Evolutionary conservation across 2,888 invertebrate species (phyloP).

Genomic region (Aquatica leii): DNA sequence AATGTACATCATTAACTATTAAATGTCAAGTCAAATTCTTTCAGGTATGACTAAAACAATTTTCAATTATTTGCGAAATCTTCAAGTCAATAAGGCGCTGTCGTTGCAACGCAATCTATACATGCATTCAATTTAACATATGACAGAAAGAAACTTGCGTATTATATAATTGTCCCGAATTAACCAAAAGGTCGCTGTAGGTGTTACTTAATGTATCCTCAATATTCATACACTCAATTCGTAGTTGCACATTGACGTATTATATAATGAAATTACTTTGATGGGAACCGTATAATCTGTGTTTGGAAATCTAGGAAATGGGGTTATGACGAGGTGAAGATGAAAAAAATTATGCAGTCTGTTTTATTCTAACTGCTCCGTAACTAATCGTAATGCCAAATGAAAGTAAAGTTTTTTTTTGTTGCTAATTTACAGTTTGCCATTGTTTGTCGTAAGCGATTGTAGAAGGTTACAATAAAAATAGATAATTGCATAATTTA

Average conservation of each 20-base stretch:
- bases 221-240: conserved; percentile 49
- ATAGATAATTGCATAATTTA: no score
- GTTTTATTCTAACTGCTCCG: not conserved
- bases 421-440: no score
- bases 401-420: not conserved
- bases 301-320: conserved; percentile 31
- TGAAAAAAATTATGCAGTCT: conserved; percentile 8
- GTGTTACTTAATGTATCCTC: conserved; percentile 48
- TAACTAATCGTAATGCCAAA: conserved; percentile 2
- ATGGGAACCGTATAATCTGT: conserved; percentile 39
- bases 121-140: conserved; percentile 13
- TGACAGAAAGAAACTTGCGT: conserved; percentile 23
- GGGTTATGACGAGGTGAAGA: conserved; percentile 17
- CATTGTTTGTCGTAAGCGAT: no score
- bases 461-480: no score
- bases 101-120: not conserved
- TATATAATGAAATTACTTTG: conserved; percentile 45
- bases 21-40: no score
- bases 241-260: conserved; percentile 44
- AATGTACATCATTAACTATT: no score
- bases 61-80: not conserved
- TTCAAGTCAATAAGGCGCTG: not conserved
- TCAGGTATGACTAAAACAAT: conserved; percentile 1
- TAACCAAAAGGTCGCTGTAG: conserved; percentile 51
- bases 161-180: conserved; percentile 52